Conservation (phyloP, 2,888 invertebrate species). For the Dryocosmus kuriphilus region DNA sequence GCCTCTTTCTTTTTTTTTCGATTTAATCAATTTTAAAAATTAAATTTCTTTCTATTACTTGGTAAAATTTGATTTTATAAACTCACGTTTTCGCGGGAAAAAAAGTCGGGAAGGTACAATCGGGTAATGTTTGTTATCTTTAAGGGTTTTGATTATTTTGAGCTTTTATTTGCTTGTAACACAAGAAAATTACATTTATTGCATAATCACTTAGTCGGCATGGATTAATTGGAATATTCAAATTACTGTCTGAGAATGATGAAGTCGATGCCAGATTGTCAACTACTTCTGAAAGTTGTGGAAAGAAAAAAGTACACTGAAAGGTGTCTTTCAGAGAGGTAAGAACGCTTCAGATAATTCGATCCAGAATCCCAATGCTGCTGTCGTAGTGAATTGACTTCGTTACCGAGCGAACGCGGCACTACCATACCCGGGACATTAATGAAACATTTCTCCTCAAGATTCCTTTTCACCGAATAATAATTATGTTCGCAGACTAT, state of each 20-base stretch:
- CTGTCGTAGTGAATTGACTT: conserved; percentile 62
- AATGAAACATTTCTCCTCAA: conserved; percentile 61
- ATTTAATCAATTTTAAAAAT: too few species aligned
- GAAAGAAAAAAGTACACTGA: conserved; percentile 26
- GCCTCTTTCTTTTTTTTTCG: too few species aligned
- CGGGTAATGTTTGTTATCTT: too few species aligned
- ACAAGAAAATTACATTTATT: too few species aligned
- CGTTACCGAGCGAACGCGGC: conserved; percentile 54
- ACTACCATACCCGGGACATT: conserved; percentile 59
- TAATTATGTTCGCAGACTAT: conserved; percentile 37
- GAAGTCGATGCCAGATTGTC: conserved; percentile 5
- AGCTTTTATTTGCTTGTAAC: too few species aligned
- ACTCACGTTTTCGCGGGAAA: too few species aligned
- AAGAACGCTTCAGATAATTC: conserved; percentile 57
- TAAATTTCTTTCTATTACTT: too few species aligned
- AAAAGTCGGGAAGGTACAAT: too few species aligned
- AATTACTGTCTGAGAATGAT: conserved; percentile 5
- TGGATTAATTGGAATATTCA: not conserved
- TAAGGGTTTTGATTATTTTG: too few species aligned
- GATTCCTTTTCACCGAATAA: conserved; percentile 49
- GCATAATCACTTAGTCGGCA: too few species aligned
- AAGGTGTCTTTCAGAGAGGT: not conserved
- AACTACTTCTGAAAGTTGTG: conserved; percentile 17
- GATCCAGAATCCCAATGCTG: conserved; percentile 55
- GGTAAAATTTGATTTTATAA: too few species aligned